phyloP scores from a whole-genome alignment of 2,113 vertebrate species.

The Lathamus discolor region DNA sequence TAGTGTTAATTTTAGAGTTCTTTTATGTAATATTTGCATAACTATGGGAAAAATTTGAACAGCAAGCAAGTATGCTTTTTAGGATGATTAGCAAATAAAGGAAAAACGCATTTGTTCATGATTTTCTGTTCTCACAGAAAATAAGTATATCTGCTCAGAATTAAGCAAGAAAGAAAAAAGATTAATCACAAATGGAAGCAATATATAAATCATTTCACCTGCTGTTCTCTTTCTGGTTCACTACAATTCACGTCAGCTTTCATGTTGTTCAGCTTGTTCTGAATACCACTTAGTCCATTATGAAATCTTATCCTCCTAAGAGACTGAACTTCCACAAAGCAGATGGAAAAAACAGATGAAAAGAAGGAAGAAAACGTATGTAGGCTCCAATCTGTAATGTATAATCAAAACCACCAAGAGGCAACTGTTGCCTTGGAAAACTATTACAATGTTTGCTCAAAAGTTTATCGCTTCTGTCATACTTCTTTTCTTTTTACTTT shows the following conservation, averaged over 20 bases:
- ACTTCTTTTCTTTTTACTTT: rapidly evolving
- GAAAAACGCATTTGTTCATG: not conserved
- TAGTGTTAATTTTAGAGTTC: not conserved
- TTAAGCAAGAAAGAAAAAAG: not conserved
- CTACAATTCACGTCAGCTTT: not conserved
- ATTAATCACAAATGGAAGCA: not conserved
- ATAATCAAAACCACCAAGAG: not conserved
- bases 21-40: not conserved
- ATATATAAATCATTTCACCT: not conserved
- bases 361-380: not conserved
- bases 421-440: not conserved
- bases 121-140: not conserved
- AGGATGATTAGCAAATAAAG: not conserved
- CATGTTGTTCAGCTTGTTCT: not conserved
- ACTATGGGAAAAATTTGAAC: not conserved
- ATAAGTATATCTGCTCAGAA: not conserved
- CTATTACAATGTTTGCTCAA: not conserved
- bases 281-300: not conserved
- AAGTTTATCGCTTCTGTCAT: not conserved
- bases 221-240: not conserved
- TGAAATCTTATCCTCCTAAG: not conserved
- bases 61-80: not conserved
- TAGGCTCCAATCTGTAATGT: not conserved
- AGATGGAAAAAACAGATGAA: not conserved
- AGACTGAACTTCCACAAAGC: not conserved